Evolutionary conservation across 2,113 vertebrate genomes (phyloP), one percentile per base, ranked within the genome.

Genomic region (Henicopernis longicauda): DNA sequence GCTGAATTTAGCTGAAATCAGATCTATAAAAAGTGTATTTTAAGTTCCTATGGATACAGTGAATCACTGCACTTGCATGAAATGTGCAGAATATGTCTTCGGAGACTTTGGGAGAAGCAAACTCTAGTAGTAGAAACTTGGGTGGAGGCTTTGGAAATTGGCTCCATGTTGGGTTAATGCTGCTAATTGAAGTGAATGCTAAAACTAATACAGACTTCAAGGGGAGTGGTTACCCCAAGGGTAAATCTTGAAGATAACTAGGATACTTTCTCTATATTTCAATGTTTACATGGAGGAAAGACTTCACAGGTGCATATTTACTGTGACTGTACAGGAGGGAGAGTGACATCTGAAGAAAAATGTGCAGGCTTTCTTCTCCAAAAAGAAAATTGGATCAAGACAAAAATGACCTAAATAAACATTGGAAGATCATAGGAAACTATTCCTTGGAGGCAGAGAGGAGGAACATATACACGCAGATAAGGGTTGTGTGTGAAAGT

Each of bases 401-500:
- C 76, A 95, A 94, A 96, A 97, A 83, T 92, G 84, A 91, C 84
- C 86, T 91, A 95, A 86, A 94, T 90, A 90, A 96, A 90, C 69
- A 84, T 29, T 59, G 55, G 42, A 92, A 91, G 83, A 93, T 86
- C 93, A 90, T 65, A 92, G 70, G 70, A 84, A 91, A 49, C 29
- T 42, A 59, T 71, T 95, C 86, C 80, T 97, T 89, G 78, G 71
- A 89, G 87, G 69, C 81, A 94, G 70, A 93, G 73, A 71, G 83
- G 62, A 91, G 38, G 73, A 95, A 92, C 62, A 96, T 61, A 90
- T 61, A 79, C 50, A 82, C 74, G 69, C 47, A 97, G 88, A 86
- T 89, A 95, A 87, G 62, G 45, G 62, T 8, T 93, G 32, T 63
- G n/a, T 91, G 73, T 6, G 3, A 92, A 91, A 92, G 78, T 55